phyloP scores from a whole-genome alignment of 2,888 invertebrate genomes.

The Luperina nickerlii region DNA sequence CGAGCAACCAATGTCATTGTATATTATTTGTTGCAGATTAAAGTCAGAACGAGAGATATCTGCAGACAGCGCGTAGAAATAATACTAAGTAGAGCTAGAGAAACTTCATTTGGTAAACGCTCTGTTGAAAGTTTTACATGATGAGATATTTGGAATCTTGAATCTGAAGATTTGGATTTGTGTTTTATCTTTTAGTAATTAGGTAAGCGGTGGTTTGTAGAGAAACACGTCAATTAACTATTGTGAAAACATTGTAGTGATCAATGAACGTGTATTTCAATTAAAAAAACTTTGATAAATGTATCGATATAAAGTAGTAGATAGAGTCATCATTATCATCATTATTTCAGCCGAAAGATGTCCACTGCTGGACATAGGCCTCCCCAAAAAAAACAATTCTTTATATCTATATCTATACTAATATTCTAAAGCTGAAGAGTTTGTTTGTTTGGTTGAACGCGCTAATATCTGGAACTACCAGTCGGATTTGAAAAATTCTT shows the following conservation, averaged over 20 bases:
- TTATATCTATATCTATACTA: too few species aligned
- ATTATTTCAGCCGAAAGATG: too few species aligned
- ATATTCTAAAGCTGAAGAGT: too few species aligned
- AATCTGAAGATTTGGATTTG: slow-evolving; percentile 13
- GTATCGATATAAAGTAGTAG: slow-evolving; percentile 3
- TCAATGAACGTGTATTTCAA: not conserved
- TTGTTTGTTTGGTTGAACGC: too few species aligned
- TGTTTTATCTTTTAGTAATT: slow-evolving; percentile 3
- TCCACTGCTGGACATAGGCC: too few species aligned
- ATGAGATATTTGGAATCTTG: slow-evolving; percentile 17
- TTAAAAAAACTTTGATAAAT: not conserved
- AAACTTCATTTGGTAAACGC: slow-evolving; percentile 49
- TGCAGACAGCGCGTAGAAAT: slow-evolving; percentile 40
- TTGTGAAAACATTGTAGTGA: not conserved
- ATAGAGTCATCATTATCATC: not conserved
- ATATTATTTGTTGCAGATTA: slow-evolving; percentile 65
- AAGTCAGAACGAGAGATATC: slow-evolving; percentile 53
- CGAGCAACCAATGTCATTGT: slow-evolving; percentile 75
- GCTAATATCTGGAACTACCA: too few species aligned
- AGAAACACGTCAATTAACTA: too few species aligned
- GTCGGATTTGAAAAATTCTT: too few species aligned
- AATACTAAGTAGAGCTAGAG: slow-evolving; percentile 29
- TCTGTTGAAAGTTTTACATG: slow-evolving; percentile 26
- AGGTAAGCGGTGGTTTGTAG: not conserved
- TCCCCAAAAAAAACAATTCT: too few species aligned